These are phyloP conservation scores for Theodoxus fluviatilis DNA, from an alignment of 2,888 invertebrate genomes.

Conservation along the genomic window DNA sequence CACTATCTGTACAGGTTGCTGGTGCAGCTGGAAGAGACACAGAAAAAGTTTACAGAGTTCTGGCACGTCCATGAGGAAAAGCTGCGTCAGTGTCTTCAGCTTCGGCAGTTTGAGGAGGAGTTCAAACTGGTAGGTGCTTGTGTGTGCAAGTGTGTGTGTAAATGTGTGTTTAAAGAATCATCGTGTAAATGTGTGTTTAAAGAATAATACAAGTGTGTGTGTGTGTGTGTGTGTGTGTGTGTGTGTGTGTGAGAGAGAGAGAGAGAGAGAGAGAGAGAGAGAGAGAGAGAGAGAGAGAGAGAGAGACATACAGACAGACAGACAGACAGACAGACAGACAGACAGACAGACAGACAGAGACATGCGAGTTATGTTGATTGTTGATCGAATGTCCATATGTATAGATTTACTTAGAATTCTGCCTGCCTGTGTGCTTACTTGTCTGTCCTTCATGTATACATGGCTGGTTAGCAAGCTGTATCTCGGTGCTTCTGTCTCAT, in stretches of 20 bases:
- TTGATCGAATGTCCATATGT: neutral
- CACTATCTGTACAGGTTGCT: slow-evolving; percentile 78
- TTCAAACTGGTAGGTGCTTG: slow-evolving; percentile 78
- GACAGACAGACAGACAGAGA: neutral
- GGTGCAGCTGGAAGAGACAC: slow-evolving; percentile 92
- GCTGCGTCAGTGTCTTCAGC: slow-evolving; percentile 86
- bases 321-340: slow-evolving; percentile 17
- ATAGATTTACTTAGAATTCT: neutral
- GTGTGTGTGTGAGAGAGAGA: slow-evolving; percentile 12
- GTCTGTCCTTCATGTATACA: slow-evolving; percentile 8
- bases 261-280: slow-evolving; percentile 14
- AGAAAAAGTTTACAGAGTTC: slow-evolving; percentile 90
- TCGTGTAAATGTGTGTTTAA: neutral
- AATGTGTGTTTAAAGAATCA: neutral
- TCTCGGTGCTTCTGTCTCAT: neutral
- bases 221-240: slow-evolving; percentile 15
- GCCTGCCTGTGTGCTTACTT: neutral
- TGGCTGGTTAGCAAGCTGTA: neutral
- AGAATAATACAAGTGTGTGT: neutral
- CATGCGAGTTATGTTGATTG: neutral
- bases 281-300: slow-evolving; percentile 12
- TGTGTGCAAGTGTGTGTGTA: neutral
- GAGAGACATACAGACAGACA: slow-evolving; percentile 13
- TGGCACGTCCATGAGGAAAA: slow-evolving; percentile 89
- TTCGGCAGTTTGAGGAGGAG: slow-evolving; percentile 92